phyloP scores from a whole-genome alignment of 1,140 invertebrate genomes.

The Drosophila kurseongensis region DNA sequence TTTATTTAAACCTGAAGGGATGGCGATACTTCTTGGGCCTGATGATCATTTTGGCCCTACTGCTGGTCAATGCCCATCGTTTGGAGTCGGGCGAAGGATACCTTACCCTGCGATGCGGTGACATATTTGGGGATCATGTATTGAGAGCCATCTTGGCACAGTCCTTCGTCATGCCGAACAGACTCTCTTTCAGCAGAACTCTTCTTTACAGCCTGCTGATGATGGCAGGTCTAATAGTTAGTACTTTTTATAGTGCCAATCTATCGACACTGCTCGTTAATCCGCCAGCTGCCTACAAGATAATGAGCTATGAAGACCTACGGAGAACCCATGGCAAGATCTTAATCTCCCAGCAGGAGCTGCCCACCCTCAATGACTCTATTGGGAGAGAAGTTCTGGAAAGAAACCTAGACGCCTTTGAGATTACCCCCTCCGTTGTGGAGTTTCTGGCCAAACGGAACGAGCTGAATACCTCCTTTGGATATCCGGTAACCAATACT shows the following conservation, averaged over 20 bases:
- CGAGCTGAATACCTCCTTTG: slow-evolving; percentile 45
- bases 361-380: background rate
- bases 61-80: slow-evolving; percentile 22
- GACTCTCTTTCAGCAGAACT: background rate
- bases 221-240: slow-evolving; percentile 21
- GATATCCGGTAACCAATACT: slow-evolving; percentile 61
- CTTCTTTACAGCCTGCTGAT: slow-evolving; percentile 35
- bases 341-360: slow-evolving; percentile 24
- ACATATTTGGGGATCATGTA: slow-evolving; percentile 29
- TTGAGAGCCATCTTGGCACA: slow-evolving; percentile 41
- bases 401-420: slow-evolving; percentile 22
- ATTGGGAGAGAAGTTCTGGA: slow-evolving; percentile 7
- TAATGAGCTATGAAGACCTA: slow-evolving; percentile 49
- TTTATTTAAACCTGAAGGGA: slow-evolving; percentile 11
- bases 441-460: slow-evolving; percentile 28
- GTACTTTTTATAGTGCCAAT: slow-evolving; percentile 44
- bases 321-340: slow-evolving; percentile 10
- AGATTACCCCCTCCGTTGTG: slow-evolving; percentile 13
- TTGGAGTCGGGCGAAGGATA: slow-evolving; percentile 19
- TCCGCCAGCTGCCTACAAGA: slow-evolving; percentile 10
- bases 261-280: slow-evolving; percentile 50
- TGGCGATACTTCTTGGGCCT: slow-evolving; percentile 12
- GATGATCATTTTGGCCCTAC: slow-evolving; percentile 26
- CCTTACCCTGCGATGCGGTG: slow-evolving; percentile 5
- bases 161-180: slow-evolving; percentile 36